Conservation (phyloP, 2,113 vertebrate species). For the Meles meles region DNA sequence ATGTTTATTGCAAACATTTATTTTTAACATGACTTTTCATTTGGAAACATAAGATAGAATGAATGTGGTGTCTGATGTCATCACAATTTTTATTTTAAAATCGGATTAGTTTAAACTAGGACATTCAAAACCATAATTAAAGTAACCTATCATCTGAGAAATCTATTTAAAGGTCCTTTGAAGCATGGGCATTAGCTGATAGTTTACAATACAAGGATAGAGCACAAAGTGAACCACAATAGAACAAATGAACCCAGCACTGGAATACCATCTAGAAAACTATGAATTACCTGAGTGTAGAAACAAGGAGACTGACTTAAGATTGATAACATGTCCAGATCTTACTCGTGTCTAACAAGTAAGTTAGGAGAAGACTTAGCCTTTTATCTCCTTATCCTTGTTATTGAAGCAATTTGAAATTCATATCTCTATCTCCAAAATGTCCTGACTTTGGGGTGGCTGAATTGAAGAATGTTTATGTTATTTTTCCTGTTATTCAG, state of each 20-base stretch:
- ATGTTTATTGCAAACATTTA: no score
- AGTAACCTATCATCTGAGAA: no score
- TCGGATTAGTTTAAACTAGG: no score
- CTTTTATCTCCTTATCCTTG: background rate
- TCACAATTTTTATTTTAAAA: no score
- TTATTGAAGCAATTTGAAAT: background rate
- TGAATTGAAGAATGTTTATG: background rate
- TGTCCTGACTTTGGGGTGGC: background rate
- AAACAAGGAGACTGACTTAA: background rate
- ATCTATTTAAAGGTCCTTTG: background rate
- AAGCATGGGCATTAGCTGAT: background rate
- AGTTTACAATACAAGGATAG: background rate
- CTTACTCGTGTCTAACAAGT: background rate
- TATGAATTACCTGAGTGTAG: background rate
- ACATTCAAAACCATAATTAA: no score
- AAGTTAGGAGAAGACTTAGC: background rate
- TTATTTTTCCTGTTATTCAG: background rate
- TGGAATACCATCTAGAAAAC: background rate
- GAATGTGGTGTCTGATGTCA: no score
- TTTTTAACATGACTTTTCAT: no score
- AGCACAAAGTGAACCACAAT: background rate
- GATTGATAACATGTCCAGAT: background rate
- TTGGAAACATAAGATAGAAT: no score
- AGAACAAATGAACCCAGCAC: background rate
- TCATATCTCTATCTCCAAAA: background rate